These are phyloP conservation scores for Pantelozetes paolii DNA, from an alignment of 2,888 invertebrate genomes.

Conservation along the genomic window DNA sequence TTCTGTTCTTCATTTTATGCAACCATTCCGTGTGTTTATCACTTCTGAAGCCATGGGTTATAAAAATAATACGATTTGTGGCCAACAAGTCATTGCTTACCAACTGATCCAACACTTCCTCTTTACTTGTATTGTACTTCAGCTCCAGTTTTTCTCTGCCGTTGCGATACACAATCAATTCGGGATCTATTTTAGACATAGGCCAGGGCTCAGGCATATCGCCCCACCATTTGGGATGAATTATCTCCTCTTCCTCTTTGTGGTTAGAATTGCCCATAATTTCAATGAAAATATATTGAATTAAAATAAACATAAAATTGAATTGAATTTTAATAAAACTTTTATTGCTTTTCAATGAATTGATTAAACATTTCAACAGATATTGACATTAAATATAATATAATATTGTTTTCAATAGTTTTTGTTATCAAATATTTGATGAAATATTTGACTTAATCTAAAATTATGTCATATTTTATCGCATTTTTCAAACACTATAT, in stretches of 20 bases:
- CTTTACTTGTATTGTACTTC: not conserved
- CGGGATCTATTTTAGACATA: constrained; percentile 6
- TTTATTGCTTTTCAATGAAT: not conserved
- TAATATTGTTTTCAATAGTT: no score
- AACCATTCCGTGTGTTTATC: constrained; percentile 36
- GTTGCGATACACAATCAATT: not conserved
- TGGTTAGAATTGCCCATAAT: not conserved
- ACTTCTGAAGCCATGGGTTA: constrained; percentile 36
- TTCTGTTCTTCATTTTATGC: constrained; percentile 30
- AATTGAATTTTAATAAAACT: not conserved
- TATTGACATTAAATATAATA: no score
- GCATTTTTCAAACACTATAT: no score
- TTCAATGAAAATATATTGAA: not conserved
- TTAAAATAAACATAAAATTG: not conserved
- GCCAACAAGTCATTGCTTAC: constrained; percentile 11
- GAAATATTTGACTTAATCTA: no score
- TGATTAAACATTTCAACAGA: not conserved
- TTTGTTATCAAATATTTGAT: no score
- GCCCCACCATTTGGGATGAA: constrained; percentile 30
- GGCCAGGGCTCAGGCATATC: constrained; percentile 12
- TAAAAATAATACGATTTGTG: not conserved
- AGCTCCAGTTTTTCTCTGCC: not conserved
- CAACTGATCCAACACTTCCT: not conserved
- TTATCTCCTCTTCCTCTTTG: not conserved
- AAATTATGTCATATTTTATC: no score